phyloP scores from a whole-genome alignment of 2,113 vertebrate genomes.

The Willisornis vidua region DNA sequence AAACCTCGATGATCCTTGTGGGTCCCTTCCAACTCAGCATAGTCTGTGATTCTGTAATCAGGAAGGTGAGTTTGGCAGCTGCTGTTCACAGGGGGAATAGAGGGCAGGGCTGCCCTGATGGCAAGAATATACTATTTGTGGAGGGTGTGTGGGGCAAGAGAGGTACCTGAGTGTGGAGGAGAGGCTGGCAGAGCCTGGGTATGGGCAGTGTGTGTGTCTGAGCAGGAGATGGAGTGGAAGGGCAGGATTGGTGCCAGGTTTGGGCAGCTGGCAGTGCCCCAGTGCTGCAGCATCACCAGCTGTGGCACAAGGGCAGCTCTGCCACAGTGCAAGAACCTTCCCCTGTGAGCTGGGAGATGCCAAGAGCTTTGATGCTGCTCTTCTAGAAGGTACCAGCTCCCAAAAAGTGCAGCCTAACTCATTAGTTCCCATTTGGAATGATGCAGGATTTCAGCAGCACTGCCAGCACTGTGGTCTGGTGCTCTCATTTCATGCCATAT shows the following conservation, averaged over 20 bases:
- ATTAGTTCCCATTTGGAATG: background rate
- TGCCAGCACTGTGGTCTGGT: constrained; percentile 54
- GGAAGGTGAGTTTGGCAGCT: background rate
- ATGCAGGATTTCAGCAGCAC: constrained; percentile 27
- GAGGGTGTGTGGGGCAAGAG: rapidly evolving
- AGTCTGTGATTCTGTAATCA: too few relatives aligned
- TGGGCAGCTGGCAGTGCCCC: background rate
- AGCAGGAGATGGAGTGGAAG: too few relatives aligned
- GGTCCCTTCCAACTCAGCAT: too few relatives aligned
- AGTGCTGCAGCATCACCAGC: background rate
- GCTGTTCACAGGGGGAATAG: background rate
- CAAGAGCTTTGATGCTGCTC: background rate
- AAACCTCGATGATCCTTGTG: too few relatives aligned
- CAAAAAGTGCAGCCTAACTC: background rate
- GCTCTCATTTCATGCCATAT: constrained; percentile 54
- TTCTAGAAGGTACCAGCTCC: background rate
- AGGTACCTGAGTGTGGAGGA: background rate
- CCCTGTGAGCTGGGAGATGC: background rate
- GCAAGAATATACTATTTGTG: background rate
- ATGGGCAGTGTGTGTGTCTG: background rate
- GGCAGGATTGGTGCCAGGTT: background rate
- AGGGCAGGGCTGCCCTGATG: background rate
- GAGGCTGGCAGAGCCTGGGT: background rate
- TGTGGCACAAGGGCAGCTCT: background rate
- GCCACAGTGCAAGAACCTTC: background rate